A percentile compares a stretch with the other conserved stretches of the same genome.
These are phyloP conservation scores for Macrotrachela quadricornifera DNA, from an alignment of 1,140 invertebrate species.

Conservation along the genomic window DNA sequence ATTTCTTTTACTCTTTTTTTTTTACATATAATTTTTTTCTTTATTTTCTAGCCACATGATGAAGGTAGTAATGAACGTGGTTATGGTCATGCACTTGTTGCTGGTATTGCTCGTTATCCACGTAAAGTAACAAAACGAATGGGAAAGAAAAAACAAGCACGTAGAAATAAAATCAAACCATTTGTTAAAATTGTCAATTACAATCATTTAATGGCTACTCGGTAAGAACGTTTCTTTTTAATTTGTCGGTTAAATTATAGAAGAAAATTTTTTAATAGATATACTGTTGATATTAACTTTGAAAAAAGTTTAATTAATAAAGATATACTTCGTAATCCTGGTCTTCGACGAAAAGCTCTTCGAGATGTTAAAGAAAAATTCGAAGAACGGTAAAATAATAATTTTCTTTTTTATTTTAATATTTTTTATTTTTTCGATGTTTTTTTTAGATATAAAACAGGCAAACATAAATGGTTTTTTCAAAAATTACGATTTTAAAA, in stretches of 20 bases:
- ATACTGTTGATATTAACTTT: constrained; percentile 66
- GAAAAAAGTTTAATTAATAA: constrained; percentile 65
- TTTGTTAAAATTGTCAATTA: constrained; percentile 89
- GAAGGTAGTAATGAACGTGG: constrained; percentile 82
- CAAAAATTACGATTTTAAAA: too few relatives aligned
- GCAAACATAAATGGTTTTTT: too few relatives aligned
- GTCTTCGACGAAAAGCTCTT: constrained; percentile 74
- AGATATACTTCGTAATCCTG: constrained; percentile 74
- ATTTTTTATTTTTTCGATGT: too few relatives aligned
- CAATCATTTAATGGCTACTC: constrained; percentile 92
- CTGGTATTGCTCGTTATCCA: constrained; percentile 89
- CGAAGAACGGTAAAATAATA: constrained; percentile 55
- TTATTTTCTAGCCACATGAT: constrained; percentile 50
- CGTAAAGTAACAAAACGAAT: constrained; percentile 82
- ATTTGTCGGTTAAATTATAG: too few relatives aligned
- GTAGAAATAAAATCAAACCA: constrained; percentile 87
- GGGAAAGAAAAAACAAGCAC: constrained; percentile 85
- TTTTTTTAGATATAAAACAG: too few relatives aligned
- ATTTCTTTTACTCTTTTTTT: background rate
- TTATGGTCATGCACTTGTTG: constrained; percentile 86
- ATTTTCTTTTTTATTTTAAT: too few relatives aligned
- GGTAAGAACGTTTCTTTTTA: constrained; percentile 21
- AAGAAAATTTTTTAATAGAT: constrained; percentile 35
- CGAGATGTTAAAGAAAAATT: constrained; percentile 81
- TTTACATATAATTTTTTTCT: background rate